Evolutionary conservation across 2,113 vertebrate genomes (phyloP).

Genomic region (Petrocephalus zakoni): DNA sequence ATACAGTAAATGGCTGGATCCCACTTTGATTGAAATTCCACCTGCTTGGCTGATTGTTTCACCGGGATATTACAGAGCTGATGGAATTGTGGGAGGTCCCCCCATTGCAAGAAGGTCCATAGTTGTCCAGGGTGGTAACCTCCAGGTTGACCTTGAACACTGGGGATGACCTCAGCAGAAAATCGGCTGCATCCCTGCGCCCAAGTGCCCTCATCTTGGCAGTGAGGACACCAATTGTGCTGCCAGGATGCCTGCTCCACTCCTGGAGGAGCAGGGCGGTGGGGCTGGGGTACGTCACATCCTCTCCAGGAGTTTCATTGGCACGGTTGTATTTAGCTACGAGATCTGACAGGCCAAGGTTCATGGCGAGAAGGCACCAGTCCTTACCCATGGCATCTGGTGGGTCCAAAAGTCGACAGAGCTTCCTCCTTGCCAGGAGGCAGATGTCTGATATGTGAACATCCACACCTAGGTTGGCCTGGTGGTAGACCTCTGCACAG

Average conservation of each 20-base stretch:
- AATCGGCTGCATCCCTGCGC: conserved; percentile 89
- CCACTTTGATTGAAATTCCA: conserved; percentile 36
- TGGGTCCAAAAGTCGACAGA: conserved; percentile 88
- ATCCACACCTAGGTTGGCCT: conserved; percentile 78
- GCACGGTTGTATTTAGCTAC: conserved; percentile 82
- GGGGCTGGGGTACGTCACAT: conserved; percentile 70
- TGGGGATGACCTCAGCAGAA: conserved; percentile 81
- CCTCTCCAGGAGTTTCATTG: conserved; percentile 58
- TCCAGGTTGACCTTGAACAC: conserved; percentile 87
- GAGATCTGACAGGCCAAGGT: conserved; percentile 86
- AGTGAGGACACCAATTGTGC: conserved; percentile 85
- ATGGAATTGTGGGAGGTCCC: conserved; percentile 94
- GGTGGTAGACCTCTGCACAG: conserved; percentile 83
- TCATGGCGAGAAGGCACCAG: conserved; percentile 98
- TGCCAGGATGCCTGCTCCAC: conserved; percentile 75
- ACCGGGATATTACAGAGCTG: conserved; percentile 93
- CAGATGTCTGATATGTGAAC: conserved; percentile 81
- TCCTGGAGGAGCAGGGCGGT: conserved; percentile 80
- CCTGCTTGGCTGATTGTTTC: conserved; percentile 43
- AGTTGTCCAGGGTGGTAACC: conserved; percentile 67
- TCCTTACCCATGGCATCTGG: conserved; percentile 95
- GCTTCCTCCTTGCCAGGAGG: conserved; percentile 78
- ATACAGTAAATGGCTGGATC: conserved; percentile 24
- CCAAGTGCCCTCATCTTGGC: conserved; percentile 87
- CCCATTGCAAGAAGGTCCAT: conserved; percentile 83